Conservation (phyloP, 2,888 invertebrate genomes). For the Cosmorhoe ocellata region DNA sequence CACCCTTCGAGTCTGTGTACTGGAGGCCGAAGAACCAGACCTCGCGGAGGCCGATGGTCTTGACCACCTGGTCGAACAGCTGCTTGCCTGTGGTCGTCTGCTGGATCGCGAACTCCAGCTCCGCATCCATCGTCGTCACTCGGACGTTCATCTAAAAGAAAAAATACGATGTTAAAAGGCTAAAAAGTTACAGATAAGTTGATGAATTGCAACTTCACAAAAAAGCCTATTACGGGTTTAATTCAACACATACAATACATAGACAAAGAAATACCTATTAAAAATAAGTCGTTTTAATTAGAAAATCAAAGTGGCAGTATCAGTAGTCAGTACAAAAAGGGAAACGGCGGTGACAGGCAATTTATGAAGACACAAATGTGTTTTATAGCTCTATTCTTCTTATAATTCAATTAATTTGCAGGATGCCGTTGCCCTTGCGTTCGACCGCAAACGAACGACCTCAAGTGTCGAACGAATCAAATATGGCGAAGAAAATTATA, state of each 20-base stretch:
- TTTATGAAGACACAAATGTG: conserved; percentile 14
- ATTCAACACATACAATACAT: too few relatives aligned
- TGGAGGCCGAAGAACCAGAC: conserved; percentile 99
- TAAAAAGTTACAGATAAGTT: too few relatives aligned
- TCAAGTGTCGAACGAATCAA: conserved; percentile 46
- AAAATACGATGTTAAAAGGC: too few relatives aligned
- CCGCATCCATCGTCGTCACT: conserved; percentile 99
- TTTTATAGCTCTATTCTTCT: conserved; percentile 21
- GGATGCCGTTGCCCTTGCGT: conserved; percentile 43
- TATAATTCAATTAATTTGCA: conserved; percentile 18
- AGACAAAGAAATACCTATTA: too few relatives aligned
- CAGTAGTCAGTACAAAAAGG: not conserved
- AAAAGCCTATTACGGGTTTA: too few relatives aligned
- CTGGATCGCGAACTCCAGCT: conserved; percentile 99
- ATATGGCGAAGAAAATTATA: conserved; percentile 50
- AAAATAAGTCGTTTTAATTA: too few relatives aligned
- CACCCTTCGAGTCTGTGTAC: conserved; percentile 99
- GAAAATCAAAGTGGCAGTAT: too few relatives aligned
- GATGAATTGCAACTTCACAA: too few relatives aligned
- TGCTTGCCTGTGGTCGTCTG: conserved; percentile 99
- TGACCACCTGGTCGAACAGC: conserved; percentile 99
- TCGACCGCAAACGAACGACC: conserved; percentile 45
- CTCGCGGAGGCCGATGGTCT: conserved; percentile 99
- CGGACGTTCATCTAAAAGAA: conserved; percentile 95
- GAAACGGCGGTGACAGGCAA: conserved; percentile 11